phyloP scores from a whole-genome alignment of 1,140 invertebrate species.

The Epicauta chinensis region DNA sequence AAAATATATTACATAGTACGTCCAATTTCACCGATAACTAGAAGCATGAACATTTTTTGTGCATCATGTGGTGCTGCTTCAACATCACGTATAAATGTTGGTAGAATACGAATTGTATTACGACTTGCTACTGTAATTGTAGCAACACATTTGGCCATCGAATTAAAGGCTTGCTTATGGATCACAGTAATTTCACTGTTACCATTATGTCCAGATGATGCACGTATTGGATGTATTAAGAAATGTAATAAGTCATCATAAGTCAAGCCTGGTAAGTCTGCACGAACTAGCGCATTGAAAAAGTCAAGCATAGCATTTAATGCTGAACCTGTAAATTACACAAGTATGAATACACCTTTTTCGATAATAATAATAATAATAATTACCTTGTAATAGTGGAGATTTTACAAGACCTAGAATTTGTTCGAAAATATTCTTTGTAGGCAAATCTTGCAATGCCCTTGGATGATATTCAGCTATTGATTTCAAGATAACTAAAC shows the following conservation, averaged over 20 bases:
- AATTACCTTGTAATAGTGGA: constrained; percentile 74
- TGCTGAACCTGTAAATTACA: constrained; percentile 60
- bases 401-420: constrained; percentile 83
- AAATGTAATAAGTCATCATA: constrained; percentile 73
- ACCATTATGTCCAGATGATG: background rate
- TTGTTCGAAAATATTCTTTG: constrained; percentile 70
- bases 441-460: constrained; percentile 47
- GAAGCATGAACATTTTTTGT: constrained; percentile 83
- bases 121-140: constrained; percentile 77
- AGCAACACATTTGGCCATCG: constrained; percentile 91
- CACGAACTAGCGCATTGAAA: constrained; percentile 80
- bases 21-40: constrained; percentile 95
- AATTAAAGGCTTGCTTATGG: constrained; percentile 78
- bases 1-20: constrained; percentile 68
- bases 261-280: constrained; percentile 69
- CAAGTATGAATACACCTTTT: constrained; percentile 13
- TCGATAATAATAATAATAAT: constrained; percentile 7
- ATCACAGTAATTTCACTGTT: constrained; percentile 27
- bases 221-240: constrained; percentile 47
- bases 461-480: constrained; percentile 64
- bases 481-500: constrained; percentile 69
- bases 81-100: constrained; percentile 80
- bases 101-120: constrained; percentile 70
- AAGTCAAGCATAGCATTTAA: constrained; percentile 86
- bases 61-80: constrained; percentile 67